phyloP scores from a whole-genome alignment of 2,888 invertebrate species.

The Hoplodrina blanda region DNA sequence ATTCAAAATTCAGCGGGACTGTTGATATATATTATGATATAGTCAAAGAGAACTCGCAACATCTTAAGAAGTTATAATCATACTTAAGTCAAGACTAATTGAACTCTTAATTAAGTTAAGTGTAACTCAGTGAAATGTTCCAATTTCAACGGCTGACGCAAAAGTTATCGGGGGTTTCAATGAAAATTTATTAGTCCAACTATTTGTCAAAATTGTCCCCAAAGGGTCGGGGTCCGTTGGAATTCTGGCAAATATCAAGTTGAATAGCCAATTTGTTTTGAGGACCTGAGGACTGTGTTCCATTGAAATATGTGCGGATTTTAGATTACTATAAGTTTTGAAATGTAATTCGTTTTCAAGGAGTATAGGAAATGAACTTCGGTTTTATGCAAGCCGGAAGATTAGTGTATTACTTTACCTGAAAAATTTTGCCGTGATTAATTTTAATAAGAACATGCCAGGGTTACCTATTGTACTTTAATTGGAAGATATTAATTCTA shows the following conservation, averaged over 20 bases:
- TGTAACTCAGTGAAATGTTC: slow-evolving; percentile 84
- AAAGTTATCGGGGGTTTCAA: slow-evolving; percentile 87
- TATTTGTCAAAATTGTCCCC: slow-evolving; percentile 89
- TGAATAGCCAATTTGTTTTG: slow-evolving; percentile 83
- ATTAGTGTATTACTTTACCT: slow-evolving; percentile 36
- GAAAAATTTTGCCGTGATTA: slow-evolving; percentile 27
- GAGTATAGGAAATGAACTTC: slow-evolving; percentile 53
- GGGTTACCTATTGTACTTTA: slow-evolving; percentile 25
- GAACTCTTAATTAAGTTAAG: slow-evolving; percentile 87
- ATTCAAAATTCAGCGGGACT: slow-evolving; percentile 66
- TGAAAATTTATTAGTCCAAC: slow-evolving; percentile 89
- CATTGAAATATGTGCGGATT: slow-evolving; percentile 71
- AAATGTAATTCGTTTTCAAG: slow-evolving; percentile 54
- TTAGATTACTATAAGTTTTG: slow-evolving; percentile 62
- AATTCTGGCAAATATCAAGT: slow-evolving; percentile 84
- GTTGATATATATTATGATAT: slow-evolving; percentile 67
- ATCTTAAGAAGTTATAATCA: slow-evolving; percentile 85
- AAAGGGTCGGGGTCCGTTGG: slow-evolving; percentile 76
- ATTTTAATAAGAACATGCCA: slow-evolving; percentile 47
- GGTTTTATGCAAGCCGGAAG: slow-evolving; percentile 36
- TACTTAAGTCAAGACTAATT: slow-evolving; percentile 86
- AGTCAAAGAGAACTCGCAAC: slow-evolving; percentile 75
- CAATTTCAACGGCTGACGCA: slow-evolving; percentile 83
- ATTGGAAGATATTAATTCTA: slow-evolving; percentile 8
- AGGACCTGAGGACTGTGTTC: slow-evolving; percentile 67